These are phyloP conservation scores for Machimus atricapillus DNA, from an alignment of 2,888 invertebrate species.

Conservation along the genomic window DNA sequence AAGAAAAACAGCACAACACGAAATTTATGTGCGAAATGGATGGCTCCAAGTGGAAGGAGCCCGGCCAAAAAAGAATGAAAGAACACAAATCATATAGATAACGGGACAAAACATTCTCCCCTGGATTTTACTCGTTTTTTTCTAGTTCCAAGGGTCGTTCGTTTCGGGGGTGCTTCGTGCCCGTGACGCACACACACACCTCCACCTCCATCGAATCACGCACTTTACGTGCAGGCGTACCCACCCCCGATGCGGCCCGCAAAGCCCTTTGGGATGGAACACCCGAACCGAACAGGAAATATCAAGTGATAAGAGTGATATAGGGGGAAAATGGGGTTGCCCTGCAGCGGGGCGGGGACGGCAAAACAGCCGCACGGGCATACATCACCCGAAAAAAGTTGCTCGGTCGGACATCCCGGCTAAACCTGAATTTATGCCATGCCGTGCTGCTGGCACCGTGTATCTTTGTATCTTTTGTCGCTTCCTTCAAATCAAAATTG, in stretches of 20 bases:
- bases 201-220: conserved; percentile 15
- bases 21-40: conserved; percentile 42
- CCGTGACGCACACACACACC: conserved; percentile 26
- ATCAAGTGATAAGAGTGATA: conserved; percentile 47
- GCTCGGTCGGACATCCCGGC: conserved; percentile 11
- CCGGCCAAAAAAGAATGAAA: conserved; percentile 48
- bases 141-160: conserved; percentile 29
- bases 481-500: conserved; percentile 34
- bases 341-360: background rate
- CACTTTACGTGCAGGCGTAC: conserved; percentile 39
- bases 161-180: conserved; percentile 40
- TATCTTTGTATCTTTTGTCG: conserved; percentile 1
- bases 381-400: background rate
- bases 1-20: background rate
- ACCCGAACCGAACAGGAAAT: conserved; percentile 43
- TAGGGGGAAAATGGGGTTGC: conserved; percentile 29
- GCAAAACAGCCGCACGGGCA: background rate
- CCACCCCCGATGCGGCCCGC: conserved; percentile 1
- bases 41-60: conserved; percentile 25
- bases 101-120: conserved; percentile 55
- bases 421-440: background rate
- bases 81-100: conserved; percentile 63
- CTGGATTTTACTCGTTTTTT: conserved; percentile 25
- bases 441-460: background rate
- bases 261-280: conserved; percentile 32